phyloP scores from a whole-genome alignment of 2,113 vertebrate species.

The Sterrhoptilus dennistouni region DNA sequence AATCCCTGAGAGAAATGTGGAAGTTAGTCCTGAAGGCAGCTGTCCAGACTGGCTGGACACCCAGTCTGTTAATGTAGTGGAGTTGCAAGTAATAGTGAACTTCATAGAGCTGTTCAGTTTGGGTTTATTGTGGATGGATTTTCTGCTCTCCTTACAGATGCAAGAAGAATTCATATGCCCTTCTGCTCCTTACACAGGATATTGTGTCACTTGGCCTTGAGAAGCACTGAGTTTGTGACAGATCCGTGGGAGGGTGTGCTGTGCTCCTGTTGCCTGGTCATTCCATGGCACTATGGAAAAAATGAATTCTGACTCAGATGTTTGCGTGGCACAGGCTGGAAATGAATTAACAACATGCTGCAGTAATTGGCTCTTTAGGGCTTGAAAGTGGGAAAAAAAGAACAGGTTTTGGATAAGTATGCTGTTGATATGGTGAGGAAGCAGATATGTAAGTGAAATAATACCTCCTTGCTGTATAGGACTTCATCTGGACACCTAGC shows the following conservation, averaged over 20 bases:
- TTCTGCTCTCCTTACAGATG: background rate
- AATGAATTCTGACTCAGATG: background rate
- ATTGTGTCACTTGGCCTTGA: background rate
- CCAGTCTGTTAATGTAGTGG: background rate
- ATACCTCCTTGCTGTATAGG: background rate
- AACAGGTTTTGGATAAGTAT: background rate
- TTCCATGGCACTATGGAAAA: background rate
- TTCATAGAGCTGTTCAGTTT: background rate
- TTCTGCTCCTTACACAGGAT: background rate
- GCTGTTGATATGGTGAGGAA: background rate
- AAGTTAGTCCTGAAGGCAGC: background rate
- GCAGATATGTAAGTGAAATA: background rate
- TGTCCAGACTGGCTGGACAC: background rate
- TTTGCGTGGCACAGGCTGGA: background rate
- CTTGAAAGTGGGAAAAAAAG: background rate
- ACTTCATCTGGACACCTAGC: background rate
- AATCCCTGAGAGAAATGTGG: background rate
- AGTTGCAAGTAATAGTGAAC: background rate
- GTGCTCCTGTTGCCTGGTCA: background rate
- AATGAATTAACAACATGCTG: background rate
- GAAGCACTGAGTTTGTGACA: background rate
- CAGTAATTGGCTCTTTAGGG: background rate
- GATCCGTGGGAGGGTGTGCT: rapidly evolving
- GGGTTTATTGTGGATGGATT: background rate
- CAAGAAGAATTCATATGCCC: background rate